A percentile compares a stretch with the other conserved stretches of the same genome.
Evolutionary conservation across 2,113 vertebrate species (phyloP).

Genomic region (Callipepla californica): DNA sequence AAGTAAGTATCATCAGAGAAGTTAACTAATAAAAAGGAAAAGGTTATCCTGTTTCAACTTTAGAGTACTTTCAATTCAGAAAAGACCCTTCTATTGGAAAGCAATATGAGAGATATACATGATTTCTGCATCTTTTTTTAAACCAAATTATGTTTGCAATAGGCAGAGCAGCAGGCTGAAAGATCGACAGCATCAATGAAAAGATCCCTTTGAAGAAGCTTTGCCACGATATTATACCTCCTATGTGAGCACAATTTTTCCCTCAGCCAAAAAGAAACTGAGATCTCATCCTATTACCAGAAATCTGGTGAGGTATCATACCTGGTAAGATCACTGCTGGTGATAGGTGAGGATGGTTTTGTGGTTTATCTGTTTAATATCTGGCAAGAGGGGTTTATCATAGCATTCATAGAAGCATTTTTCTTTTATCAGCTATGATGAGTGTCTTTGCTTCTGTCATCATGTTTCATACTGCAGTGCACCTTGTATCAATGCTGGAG

Average conservation of each 20-base stretch:
- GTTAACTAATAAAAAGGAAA: not conserved
- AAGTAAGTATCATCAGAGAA: not conserved
- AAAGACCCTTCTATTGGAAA: not conserved
- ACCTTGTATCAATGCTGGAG: not conserved
- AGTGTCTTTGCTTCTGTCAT: not conserved
- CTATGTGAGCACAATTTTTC: not conserved
- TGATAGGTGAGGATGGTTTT: not conserved
- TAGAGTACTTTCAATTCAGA: not conserved
- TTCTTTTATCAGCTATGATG: not conserved
- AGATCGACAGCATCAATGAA: not conserved
- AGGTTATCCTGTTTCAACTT: not conserved
- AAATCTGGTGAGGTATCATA: not conserved
- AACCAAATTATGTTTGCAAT: not conserved
- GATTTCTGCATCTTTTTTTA: not conserved
- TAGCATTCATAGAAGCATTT: not conserved
- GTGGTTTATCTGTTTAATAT: rapidly evolving
- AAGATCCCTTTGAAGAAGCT: not conserved
- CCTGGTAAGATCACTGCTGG: not conserved
- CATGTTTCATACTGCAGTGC: not conserved
- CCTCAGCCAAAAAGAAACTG: not conserved
- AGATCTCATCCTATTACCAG: rapidly evolving
- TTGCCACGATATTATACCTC: not conserved
- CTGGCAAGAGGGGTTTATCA: not conserved
- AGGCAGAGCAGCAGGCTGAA: not conserved
- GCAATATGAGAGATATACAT: not conserved